Evolutionary conservation across 1,140 invertebrate species (phyloP).

Genomic region (Bicyclus anynana): DNA sequence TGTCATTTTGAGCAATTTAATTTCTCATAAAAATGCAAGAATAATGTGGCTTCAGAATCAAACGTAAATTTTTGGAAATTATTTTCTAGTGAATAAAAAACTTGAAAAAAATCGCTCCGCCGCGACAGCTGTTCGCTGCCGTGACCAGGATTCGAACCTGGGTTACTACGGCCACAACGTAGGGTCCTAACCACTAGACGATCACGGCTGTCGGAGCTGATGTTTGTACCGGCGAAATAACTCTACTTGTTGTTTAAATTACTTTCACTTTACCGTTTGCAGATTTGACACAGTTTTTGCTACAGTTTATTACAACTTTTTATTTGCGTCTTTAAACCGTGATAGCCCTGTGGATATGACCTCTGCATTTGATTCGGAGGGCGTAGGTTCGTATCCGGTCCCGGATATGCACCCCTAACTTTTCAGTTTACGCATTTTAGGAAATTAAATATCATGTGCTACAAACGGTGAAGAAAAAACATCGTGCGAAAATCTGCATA

Average conservation of each 20-base stretch:
- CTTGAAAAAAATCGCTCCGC: neutral
- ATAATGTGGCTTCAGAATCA: too few relatives aligned
- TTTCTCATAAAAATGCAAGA: too few relatives aligned
- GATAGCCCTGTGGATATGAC: too few relatives aligned
- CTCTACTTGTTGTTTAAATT: neutral
- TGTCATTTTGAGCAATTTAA: too few relatives aligned
- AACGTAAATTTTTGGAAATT: too few relatives aligned
- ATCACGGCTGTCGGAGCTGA: constrained; percentile 22
- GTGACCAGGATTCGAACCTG: constrained; percentile 38
- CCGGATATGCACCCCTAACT: too few relatives aligned
- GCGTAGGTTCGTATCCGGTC: too few relatives aligned
- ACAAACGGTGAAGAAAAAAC: too few relatives aligned
- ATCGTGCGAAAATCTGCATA: too few relatives aligned
- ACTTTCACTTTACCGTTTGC: neutral
- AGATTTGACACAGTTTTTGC: neutral
- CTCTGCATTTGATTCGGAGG: too few relatives aligned
- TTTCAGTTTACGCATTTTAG: too few relatives aligned
- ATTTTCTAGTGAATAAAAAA: neutral
- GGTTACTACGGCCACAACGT: constrained; percentile 35
- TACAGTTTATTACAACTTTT: neutral
- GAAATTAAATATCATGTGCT: too few relatives aligned
- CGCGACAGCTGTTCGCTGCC: constrained; percentile 4
- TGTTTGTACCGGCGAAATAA: neutral
- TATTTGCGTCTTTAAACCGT: neutral
- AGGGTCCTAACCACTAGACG: constrained; percentile 33